Conservation (phyloP, 2,113 vertebrate species). For the Lipotes vexillifer region DNA sequence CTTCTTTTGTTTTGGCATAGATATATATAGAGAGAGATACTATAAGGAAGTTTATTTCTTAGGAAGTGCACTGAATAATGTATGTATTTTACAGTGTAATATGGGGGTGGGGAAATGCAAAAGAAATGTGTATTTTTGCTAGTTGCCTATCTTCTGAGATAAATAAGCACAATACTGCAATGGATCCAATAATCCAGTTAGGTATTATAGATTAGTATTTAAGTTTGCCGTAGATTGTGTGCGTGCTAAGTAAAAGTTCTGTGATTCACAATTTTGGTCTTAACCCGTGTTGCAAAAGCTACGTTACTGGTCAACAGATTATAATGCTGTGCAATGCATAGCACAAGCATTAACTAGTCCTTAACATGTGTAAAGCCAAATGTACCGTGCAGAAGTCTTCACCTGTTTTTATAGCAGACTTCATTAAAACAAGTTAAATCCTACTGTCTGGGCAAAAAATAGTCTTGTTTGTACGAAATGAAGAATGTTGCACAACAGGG, state of each 20-base stretch:
- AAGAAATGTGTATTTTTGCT: constrained; percentile 84
- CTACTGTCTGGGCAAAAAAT: constrained; percentile 71
- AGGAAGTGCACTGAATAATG: constrained; percentile 84
- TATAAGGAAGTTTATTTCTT: constrained; percentile 80
- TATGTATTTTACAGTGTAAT: constrained; percentile 77
- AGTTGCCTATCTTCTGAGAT: constrained; percentile 80
- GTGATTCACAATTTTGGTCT: constrained; percentile 61
- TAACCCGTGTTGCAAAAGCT: constrained; percentile 70
- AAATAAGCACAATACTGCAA: constrained; percentile 81
- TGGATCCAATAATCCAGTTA: constrained; percentile 76
- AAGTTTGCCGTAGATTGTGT: constrained; percentile 78
- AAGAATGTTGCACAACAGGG: constrained; percentile 51
- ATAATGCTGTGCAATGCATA: constrained; percentile 73
- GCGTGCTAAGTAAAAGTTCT: constrained; percentile 73
- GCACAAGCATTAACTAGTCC: constrained; percentile 70
- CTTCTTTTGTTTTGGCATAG: constrained; percentile 74
- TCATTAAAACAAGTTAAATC: constrained; percentile 82
- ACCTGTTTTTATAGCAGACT: constrained; percentile 82
- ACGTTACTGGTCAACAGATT: constrained; percentile 71
- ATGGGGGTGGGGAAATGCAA: constrained; percentile 73
- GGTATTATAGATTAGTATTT: constrained; percentile 77
- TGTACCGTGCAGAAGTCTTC: constrained; percentile 76
- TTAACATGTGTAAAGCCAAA: constrained; percentile 82
- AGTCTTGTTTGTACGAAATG: constrained; percentile 77
- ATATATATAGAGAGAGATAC: constrained; percentile 73